Evolutionary conservation across 2,797 vertebrate species (phyloP).

Genomic region (Sorex maritimensis): DNA sequence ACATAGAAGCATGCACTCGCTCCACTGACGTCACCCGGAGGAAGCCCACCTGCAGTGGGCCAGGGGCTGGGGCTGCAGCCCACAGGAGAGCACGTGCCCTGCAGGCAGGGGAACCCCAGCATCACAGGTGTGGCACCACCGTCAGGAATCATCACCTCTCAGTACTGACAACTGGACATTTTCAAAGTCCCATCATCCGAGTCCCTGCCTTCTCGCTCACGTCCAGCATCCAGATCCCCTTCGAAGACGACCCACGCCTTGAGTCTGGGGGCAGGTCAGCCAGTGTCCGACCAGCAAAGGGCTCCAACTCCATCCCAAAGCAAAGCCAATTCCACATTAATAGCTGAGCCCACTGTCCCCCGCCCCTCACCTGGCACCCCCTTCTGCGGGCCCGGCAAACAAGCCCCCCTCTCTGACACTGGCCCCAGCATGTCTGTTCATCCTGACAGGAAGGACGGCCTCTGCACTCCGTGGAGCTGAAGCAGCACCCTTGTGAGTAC

Average conservation of each 20-base stretch:
- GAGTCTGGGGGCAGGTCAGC: neutral
- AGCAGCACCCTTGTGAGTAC: constrained; percentile 14
- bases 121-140: too few species aligned
- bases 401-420: constrained; percentile 21
- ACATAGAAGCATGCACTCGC: too few species aligned
- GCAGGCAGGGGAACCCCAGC: too few species aligned
- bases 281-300: neutral
- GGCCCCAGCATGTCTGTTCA: neutral
- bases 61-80: too few species aligned
- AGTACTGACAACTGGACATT: neutral
- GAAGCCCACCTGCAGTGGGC: neutral
- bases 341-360: neutral
- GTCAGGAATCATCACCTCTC: neutral
- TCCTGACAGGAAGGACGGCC: neutral
- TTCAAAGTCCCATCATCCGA: neutral
- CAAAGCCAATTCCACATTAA: neutral
- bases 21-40: neutral
- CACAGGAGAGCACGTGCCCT: too few species aligned
- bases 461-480: constrained; percentile 49
- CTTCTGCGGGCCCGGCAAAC: neutral
- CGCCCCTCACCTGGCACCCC: neutral
- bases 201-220: neutral
- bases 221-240: neutral
- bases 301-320: constrained; percentile 36
- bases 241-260: neutral